Percentiles rank a stretch among this genome's conserved stretches.
phyloP scores from a whole-genome alignment of 2,113 vertebrate genomes.

The Prinia subflava region DNA sequence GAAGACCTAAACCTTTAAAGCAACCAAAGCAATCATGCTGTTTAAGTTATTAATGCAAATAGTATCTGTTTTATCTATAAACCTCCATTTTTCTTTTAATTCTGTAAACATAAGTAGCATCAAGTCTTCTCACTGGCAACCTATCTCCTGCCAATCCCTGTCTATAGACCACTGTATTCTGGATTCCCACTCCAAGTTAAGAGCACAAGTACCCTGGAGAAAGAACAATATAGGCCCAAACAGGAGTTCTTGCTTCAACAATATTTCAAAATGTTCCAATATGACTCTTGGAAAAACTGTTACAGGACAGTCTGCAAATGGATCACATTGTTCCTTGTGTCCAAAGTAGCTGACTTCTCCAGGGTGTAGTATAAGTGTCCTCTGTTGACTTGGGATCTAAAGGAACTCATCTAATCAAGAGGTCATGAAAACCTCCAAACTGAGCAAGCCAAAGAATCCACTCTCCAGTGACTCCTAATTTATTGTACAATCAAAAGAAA shows the following conservation, averaged over 20 bases:
- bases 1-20: neutral
- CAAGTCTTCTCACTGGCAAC: neutral
- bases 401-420: neutral
- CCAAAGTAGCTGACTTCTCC: neutral
- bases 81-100: neutral
- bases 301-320: neutral
- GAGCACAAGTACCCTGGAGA: neutral
- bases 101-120: neutral
- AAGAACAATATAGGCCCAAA: neutral
- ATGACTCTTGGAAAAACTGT: neutral
- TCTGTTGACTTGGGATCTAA: neutral
- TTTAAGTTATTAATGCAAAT: neutral
- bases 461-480: neutral
- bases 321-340: neutral
- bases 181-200: neutral
- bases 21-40: neutral
- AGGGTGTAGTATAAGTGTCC: neutral
- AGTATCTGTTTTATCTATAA: neutral
- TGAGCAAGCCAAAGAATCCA: neutral
- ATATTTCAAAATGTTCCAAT: neutral
- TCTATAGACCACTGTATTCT: neutral
- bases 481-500: neutral
- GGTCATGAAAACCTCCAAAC: neutral
- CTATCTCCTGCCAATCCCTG: neutral
- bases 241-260: neutral